Base-by-base conservation (phyloP, 2,113 vertebrate genomes). In the Pipa parva region DNA sequence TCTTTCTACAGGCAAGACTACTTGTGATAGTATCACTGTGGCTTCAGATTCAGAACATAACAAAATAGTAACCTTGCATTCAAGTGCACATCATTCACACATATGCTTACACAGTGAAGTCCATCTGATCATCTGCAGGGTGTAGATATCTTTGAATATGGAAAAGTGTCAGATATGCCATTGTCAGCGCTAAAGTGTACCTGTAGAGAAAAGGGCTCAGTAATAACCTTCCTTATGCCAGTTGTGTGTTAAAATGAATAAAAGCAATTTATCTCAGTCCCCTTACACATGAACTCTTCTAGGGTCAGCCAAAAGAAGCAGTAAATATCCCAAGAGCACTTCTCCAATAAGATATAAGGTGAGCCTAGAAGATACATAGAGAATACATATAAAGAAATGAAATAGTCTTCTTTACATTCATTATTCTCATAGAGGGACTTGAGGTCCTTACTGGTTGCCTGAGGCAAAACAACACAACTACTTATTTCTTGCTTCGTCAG, bases 21-120 rank as follows among this genome's bases (percentile, higher is more conserved):
- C 33, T 1, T 12, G 15, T 36, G 9, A 36, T 13, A 1, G 10
- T 36, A 9, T 36, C 33, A 36, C 6, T 4, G 15, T 11, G 10
- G 33, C 33, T 1, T 18, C 17, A 6, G 8, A 20, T 45, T 2
- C 7, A 39, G 20, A 2, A 3, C 28, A 24, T 59, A 10, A 59
- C 7, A 21, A 4, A 2, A 1, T 39, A 3, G 11, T 24, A 2
- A 24, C 15, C 24, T 17, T 29, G 42, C 31, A 18, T 18, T 1
- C 7, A n/a, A 48, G 9, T 29, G 1, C 24, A 17, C 31, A 18
- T 31, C 8, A 22, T 2, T 22, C 18, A 15, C 20, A 27, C 2
- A 15, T 3, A 21, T 50, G 11, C 74, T 75, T 55, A 75, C 74
- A 72, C 74, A 28, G 74, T 73, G 29, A 75, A 73, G 33, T 75